These are phyloP conservation scores for Okapia johnstoni DNA, from an alignment of 2,113 vertebrate species.

Conservation along the genomic window DNA sequence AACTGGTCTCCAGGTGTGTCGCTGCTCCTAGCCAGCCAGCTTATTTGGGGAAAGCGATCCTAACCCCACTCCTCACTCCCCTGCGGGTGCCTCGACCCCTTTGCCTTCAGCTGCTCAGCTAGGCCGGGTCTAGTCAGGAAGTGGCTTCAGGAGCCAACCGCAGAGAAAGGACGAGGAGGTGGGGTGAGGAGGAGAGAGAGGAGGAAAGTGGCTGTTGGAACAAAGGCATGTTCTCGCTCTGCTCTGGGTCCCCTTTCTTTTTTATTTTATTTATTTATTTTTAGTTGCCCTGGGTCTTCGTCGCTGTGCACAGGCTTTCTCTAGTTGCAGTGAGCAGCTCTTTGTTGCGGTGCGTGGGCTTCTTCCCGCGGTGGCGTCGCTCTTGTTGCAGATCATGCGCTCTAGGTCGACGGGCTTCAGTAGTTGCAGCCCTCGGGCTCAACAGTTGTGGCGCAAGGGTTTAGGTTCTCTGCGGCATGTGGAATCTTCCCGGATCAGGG, in stretches of 20 bases:
- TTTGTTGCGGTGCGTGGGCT: not conserved
- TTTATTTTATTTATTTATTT: not conserved
- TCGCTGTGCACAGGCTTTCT: not conserved
- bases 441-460: not conserved
- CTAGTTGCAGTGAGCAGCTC: not conserved
- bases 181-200: not conserved
- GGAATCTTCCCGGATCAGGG: not conserved
- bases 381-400: not conserved
- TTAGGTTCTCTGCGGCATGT: not conserved
- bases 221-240: not conserved
- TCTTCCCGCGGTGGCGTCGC: fast-evolving
- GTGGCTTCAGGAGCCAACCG: not conserved
- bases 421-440: not conserved
- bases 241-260: not conserved
- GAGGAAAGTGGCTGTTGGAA: not conserved
- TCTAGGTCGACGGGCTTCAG: not conserved
- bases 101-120: slow-evolving; percentile 76
- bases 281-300: not conserved
- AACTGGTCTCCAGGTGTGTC: slow-evolving; percentile 32
- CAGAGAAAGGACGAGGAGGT: not conserved
- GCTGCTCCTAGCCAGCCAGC: slow-evolving; percentile 69
- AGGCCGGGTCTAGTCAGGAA: not conserved
- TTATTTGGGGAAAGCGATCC: slow-evolving; percentile 82
- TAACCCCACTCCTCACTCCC: slow-evolving; percentile 71
- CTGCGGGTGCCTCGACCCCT: slow-evolving; percentile 77